These are phyloP conservation scores for Cyclargus thomasi DNA, from an alignment of 1,140 invertebrate species.

Conservation along the genomic window DNA sequence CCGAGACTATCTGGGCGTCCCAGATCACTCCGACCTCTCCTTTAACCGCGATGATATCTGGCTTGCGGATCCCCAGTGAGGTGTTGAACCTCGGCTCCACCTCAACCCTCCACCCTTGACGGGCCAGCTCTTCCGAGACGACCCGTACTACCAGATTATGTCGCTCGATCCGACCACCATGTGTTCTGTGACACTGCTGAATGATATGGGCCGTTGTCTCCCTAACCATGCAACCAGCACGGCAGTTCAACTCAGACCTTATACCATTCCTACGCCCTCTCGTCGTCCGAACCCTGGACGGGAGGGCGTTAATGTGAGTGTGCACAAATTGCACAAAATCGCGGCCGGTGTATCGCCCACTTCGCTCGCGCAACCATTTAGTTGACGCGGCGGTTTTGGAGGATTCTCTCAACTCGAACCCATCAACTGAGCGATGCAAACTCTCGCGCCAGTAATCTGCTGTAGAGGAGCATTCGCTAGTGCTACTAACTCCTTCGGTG, in stretches of 20 bases:
- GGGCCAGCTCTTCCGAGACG: conserved; percentile 19
- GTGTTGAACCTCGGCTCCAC: conserved; percentile 24
- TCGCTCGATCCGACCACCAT: conserved; percentile 43
- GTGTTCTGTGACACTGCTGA: conserved; percentile 49
- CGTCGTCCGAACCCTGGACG: conserved; percentile 32
- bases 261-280: conserved; percentile 26
- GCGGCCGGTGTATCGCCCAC: conserved; percentile 26
- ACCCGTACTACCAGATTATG: conserved; percentile 32
- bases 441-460: conserved; percentile 28
- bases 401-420: conserved; percentile 31
- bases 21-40: conserved; percentile 21
- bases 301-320: conserved; percentile 37
- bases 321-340: conserved; percentile 39
- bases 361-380: conserved; percentile 30
- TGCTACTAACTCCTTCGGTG: neutral
- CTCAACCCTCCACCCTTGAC: conserved; percentile 21
- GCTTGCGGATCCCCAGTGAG: conserved; percentile 23
- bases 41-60: conserved; percentile 27
- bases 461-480: conserved; percentile 7
- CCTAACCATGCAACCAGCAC: conserved; percentile 42
- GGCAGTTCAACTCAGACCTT: conserved; percentile 34
- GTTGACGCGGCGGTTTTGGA: conserved; percentile 25
- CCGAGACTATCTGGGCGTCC: conserved; percentile 11
- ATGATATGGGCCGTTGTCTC: conserved; percentile 55
- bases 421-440: conserved; percentile 30